These are phyloP conservation scores for Microtus oregoni DNA, from an alignment of 2,113 vertebrate genomes.

Conservation along the genomic window DNA sequence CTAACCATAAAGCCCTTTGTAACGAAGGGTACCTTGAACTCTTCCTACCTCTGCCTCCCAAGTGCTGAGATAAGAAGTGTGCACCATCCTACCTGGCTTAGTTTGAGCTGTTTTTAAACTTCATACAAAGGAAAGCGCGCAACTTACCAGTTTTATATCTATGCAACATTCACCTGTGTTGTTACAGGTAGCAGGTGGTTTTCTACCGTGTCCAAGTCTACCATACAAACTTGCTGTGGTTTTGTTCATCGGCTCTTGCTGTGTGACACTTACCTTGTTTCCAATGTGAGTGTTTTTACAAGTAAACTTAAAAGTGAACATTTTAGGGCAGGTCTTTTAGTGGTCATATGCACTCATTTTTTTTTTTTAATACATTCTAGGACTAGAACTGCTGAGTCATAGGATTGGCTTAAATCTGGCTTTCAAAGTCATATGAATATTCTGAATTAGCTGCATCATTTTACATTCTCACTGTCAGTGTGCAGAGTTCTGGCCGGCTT, in stretches of 20 bases:
- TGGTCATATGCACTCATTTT: not conserved
- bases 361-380: not conserved
- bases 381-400: not conserved
- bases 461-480: not conserved
- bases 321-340: not conserved
- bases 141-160: not conserved
- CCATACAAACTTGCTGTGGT: not conserved
- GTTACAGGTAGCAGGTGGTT: not conserved
- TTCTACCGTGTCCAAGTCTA: slow-evolving; percentile 26
- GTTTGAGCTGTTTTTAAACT: slow-evolving; percentile 28
- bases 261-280: not conserved
- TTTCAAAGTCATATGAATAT: not conserved
- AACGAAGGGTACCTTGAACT: not conserved
- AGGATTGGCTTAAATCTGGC: not conserved
- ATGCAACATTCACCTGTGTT: not conserved
- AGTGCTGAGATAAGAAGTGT: not conserved
- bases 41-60: not conserved
- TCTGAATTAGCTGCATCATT: not conserved
- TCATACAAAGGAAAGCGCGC: not conserved
- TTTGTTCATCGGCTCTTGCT: not conserved
- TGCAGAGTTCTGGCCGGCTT: not conserved
- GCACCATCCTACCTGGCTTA: not conserved
- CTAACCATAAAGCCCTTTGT: not conserved
- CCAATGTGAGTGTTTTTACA: not conserved
- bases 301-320: slow-evolving; percentile 6